Evolutionary conservation across 2,797 vertebrate species (phyloP), one percentile per base, ranked within the genome.

Genomic region (Megaceryle alcyon): DNA sequence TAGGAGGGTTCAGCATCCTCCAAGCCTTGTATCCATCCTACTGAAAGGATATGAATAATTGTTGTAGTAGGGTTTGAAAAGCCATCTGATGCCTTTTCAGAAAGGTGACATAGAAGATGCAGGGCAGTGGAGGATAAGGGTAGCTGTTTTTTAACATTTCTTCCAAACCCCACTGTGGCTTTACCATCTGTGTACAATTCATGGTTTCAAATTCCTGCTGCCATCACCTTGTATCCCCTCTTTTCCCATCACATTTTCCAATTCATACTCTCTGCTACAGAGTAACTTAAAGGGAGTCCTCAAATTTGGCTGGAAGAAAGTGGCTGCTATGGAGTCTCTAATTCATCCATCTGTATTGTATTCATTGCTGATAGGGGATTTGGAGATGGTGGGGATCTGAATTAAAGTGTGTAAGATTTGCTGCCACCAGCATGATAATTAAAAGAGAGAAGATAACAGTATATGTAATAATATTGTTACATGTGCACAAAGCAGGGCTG

Each of bases 351-450:
- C 83, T 88, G 35, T 71, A 46, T 89, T 96, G 80, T 94, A 80
- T 79, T 88, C 71, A 71, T 90, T 46, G 21, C 69, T 90, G 78
- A 73, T 78, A 41, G 11, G 28, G 68, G 29, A 68, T 85, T 90
- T 93, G 78, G 75, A 95, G 77, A 88, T 49, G 73, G 85, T 84
- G 81, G 56, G 20, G 49, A 83, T 78, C 57, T 83, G 92, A 94
- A 77, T 59, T 59, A 68, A 88, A 90, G 48, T 35, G 25, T 79
- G 63, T 78, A 73, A 94, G 86, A 79, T 88, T 37, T 87, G 65
- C 95, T 95, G 83, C 82, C 71, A 80, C 23, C 61, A 85, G 72
- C 48, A 19, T 31, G 29, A 46, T 96, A 92, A 95, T 90, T 95
- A 94, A 94, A 66, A 68, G 31, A 65, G 68, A 48, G 60, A 86